Evolutionary conservation across 2,888 invertebrate genomes (phyloP).

Genomic region (Subacronicta megacephala): DNA sequence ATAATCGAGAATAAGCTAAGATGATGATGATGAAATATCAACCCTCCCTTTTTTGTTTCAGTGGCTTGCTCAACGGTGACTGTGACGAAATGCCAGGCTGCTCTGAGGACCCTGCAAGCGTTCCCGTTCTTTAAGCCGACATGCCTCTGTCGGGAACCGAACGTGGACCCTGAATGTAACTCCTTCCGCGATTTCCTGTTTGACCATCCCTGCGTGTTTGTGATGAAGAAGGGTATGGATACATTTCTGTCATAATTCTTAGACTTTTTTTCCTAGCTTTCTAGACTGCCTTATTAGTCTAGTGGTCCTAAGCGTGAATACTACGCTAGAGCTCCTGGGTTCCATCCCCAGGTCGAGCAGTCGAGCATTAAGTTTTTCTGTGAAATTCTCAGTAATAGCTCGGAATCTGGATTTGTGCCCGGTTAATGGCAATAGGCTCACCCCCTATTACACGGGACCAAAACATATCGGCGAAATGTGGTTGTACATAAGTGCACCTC

Average conservation of each 20-base stretch:
- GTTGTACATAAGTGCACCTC: too few relatives aligned
- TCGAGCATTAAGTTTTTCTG: too few relatives aligned
- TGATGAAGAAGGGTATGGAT: conserved; percentile 95
- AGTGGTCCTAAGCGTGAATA: too few relatives aligned
- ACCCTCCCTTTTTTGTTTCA: conserved; percentile 85
- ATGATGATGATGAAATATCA: background rate
- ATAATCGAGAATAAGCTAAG: background rate
- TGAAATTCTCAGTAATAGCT: too few relatives aligned
- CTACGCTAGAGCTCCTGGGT: too few relatives aligned
- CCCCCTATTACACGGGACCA: too few relatives aligned
- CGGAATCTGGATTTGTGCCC: too few relatives aligned
- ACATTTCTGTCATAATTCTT: background rate
- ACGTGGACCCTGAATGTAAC: conserved; percentile 97
- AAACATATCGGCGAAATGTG: too few relatives aligned
- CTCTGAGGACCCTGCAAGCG: conserved; percentile 95
- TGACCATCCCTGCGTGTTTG: conserved; percentile 97
- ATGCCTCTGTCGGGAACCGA: conserved; percentile 97
- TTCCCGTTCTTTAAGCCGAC: conserved; percentile 98
- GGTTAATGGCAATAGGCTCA: too few relatives aligned
- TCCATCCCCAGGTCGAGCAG: too few relatives aligned
- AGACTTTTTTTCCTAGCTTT: too few relatives aligned
- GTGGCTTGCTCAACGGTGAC: conserved; percentile 98
- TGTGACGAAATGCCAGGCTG: conserved; percentile 97
- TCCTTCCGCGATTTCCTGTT: conserved; percentile 97
- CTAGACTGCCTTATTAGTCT: too few relatives aligned